These are phyloP conservation scores for Rhimphoctona megacephalus DNA, from an alignment of 2,888 invertebrate genomes.

Conservation along the genomic window DNA sequence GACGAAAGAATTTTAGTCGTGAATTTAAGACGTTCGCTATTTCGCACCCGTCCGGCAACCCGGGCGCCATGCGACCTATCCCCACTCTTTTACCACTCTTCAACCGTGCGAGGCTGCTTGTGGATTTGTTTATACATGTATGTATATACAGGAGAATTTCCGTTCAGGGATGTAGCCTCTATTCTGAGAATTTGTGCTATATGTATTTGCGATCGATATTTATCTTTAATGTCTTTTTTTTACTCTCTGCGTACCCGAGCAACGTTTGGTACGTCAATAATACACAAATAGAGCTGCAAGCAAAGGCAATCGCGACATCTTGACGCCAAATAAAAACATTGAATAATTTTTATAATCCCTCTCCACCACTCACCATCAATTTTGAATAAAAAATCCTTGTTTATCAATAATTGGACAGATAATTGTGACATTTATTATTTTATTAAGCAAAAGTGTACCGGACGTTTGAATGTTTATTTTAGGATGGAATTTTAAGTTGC, in stretches of 20 bases:
- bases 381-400: background rate
- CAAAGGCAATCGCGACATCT: background rate
- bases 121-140: background rate
- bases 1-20: background rate
- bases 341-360: background rate
- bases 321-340: background rate
- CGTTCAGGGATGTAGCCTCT: slow-evolving; percentile 23
- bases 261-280: background rate
- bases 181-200: background rate
- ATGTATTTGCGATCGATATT: background rate
- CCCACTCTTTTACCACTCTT: slow-evolving; percentile 18
- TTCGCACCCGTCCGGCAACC: slow-evolving; percentile 67
- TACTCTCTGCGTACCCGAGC: background rate
- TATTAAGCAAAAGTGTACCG: background rate
- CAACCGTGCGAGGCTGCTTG: background rate
- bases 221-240: background rate
- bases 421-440: background rate
- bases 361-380: background rate
- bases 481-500: background rate
- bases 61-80: slow-evolving; percentile 41
- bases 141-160: background rate
- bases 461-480: background rate
- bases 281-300: background rate
- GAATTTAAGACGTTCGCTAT: slow-evolving; percentile 25
- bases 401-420: background rate